phyloP scores from a whole-genome alignment of 2,797 vertebrate genomes.

The Eidolon dupreanum region DNA sequence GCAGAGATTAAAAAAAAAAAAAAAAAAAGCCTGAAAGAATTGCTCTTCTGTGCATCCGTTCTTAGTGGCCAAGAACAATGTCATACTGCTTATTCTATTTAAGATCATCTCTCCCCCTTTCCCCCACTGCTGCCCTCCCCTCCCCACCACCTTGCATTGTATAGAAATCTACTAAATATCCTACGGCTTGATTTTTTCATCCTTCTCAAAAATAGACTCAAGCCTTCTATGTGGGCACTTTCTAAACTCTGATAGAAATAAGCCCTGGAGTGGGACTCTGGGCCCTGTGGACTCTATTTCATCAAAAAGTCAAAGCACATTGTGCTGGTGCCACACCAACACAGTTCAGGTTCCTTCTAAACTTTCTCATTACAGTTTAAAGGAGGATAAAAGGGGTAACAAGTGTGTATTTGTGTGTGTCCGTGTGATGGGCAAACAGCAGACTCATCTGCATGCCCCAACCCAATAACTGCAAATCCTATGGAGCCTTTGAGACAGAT shows the following conservation, averaged over 20 bases:
- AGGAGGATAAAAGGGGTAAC: background rate
- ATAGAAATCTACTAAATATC: background rate
- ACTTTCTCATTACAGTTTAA: background rate
- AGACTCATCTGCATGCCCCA: background rate
- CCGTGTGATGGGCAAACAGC: background rate
- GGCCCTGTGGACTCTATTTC: background rate
- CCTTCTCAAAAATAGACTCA: constrained; percentile 4
- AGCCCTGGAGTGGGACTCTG: background rate
- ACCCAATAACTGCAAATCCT: background rate
- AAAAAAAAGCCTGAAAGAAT: background rate
- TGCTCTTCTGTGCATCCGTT: background rate
- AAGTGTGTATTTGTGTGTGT: background rate
- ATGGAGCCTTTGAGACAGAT: background rate
- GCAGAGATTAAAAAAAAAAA: background rate
- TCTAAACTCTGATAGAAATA: background rate
- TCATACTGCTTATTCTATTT: background rate
- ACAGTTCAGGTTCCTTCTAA: background rate
- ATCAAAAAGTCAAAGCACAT: accelerated
- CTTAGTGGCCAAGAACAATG: background rate
- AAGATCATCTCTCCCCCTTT: background rate
- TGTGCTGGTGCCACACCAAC: background rate
- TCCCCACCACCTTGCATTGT: background rate
- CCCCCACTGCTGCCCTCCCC: too few relatives aligned
- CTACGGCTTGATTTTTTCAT: background rate
- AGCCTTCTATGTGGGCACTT: background rate